Evolutionary conservation across 2,797 vertebrate species (phyloP).

Genomic region (Esox masquinongy): DNA sequence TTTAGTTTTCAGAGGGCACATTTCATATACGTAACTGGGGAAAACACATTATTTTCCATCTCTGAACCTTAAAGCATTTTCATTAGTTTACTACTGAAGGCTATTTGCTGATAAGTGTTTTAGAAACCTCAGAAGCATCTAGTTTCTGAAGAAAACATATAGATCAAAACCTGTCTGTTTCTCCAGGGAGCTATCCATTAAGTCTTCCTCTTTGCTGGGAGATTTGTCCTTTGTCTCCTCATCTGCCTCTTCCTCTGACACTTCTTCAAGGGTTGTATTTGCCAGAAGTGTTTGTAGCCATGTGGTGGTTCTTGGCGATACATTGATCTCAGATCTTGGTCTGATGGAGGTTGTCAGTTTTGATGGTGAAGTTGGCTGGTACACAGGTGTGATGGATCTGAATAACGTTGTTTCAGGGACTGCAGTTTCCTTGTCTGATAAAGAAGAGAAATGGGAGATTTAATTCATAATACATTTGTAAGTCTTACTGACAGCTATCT

Average conservation of each 20-base stretch:
- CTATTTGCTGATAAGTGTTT: too few relatives aligned
- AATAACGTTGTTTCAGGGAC: not conserved
- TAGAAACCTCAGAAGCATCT: too few relatives aligned
- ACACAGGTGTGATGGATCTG: not conserved
- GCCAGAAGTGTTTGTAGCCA: not conserved
- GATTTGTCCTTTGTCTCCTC: constrained; percentile 10
- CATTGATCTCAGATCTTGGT: not conserved
- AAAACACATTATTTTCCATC: too few relatives aligned
- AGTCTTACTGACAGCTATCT: too few relatives aligned
- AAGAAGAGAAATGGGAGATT: too few relatives aligned
- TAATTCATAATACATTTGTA: too few relatives aligned
- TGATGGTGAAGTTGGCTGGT: not conserved
- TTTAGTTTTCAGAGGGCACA: too few relatives aligned
- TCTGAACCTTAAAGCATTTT: too few relatives aligned
- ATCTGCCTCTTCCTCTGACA: constrained; percentile 23
- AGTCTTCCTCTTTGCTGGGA: constrained; percentile 30
- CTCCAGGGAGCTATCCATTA: constrained; percentile 57
- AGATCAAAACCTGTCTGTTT: constrained; percentile 18
- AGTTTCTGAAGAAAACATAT: not conserved
- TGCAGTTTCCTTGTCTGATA: not conserved
- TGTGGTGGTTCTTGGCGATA: not conserved
- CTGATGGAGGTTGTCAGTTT: not conserved
- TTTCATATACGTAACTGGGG: too few relatives aligned
- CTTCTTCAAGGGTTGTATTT: not conserved
- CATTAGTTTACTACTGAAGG: too few relatives aligned